phyloP scores from a whole-genome alignment of 2,888 invertebrate species.

The Rhopalosiphum nymphaeae region DNA sequence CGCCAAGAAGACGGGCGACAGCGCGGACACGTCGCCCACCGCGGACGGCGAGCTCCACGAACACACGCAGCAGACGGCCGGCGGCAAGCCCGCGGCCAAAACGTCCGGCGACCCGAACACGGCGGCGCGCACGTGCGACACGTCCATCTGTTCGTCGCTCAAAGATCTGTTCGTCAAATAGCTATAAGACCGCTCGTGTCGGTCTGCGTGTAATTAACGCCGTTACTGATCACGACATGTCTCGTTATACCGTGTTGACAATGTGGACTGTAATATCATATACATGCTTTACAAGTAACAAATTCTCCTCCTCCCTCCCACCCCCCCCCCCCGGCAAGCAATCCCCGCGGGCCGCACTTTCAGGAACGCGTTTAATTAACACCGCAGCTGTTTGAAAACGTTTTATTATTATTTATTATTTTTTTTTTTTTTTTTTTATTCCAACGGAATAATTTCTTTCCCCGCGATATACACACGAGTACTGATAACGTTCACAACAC shows the following conservation, averaged over 20 bases:
- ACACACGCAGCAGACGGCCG: constrained; percentile 40
- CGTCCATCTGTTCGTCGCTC: constrained; percentile 84
- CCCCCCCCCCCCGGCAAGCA: background rate
- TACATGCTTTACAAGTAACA: background rate
- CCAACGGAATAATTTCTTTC: background rate
- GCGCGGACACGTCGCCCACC: constrained; percentile 55
- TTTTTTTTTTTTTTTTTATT: no score
- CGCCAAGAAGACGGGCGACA: constrained; percentile 72
- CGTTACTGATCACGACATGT: no score
- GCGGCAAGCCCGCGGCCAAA: constrained; percentile 72
- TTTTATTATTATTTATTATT: no score
- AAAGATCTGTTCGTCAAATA: constrained; percentile 91
- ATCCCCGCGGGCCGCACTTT: background rate
- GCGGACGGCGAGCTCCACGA: constrained; percentile 28
- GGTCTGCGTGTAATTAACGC: background rate
- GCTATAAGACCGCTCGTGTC: constrained; percentile 68
- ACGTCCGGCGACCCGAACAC: constrained; percentile 73
- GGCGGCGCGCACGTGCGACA: constrained; percentile 82
- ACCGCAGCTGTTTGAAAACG: background rate
- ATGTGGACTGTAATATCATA: constrained; percentile 12
- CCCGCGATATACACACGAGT: no score
- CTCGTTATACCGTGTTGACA: background rate
- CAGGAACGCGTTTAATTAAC: background rate
- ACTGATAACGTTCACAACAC: background rate
- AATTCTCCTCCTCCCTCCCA: no score